phyloP scores from a whole-genome alignment of 2,888 invertebrate genomes.

The Stegana nigrithorax region DNA sequence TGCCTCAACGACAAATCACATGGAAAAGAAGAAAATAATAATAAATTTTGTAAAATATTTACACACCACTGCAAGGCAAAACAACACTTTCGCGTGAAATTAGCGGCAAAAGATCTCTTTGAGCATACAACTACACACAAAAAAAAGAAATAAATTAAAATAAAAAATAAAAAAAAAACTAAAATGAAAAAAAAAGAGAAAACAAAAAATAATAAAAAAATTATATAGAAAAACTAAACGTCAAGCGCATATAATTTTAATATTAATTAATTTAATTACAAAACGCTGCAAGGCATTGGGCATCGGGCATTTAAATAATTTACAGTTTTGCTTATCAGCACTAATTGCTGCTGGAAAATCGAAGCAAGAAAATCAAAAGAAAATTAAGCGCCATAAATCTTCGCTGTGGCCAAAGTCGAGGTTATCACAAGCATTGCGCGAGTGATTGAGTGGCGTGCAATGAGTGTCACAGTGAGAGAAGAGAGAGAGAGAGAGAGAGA shows the following conservation, averaged over 20 bases:
- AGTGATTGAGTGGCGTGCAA: conserved; percentile 3
- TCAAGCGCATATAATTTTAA: not conserved
- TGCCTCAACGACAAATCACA: conserved; percentile 39
- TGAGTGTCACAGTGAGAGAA: not conserved
- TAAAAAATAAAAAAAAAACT: not conserved
- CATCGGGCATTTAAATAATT: not conserved
- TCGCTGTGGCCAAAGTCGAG: not conserved
- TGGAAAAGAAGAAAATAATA: not conserved
- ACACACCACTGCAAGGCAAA: no score
- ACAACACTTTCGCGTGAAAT: not conserved
- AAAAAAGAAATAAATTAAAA: not conserved
- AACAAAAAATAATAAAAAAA: not conserved
- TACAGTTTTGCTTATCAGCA: conserved; percentile 47
- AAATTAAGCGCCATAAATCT: conserved; percentile 2
- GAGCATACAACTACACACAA: conserved; percentile 2
- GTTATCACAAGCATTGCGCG: not conserved
- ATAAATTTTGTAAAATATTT: no score
- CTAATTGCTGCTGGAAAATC: conserved; percentile 48
- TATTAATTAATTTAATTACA: no score
- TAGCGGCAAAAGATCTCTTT: not conserved
- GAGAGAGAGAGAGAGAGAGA: not conserved
- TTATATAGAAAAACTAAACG: conserved; percentile 16
- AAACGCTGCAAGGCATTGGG: conserved; percentile 13
- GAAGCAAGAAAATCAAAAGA: not conserved
- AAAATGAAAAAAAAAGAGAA: not conserved